A percentile compares a stretch with the other conserved stretches of the same genome.
Evolutionary conservation across 2,888 invertebrate species (phyloP).

Genomic region (Leucophenga maculata): DNA sequence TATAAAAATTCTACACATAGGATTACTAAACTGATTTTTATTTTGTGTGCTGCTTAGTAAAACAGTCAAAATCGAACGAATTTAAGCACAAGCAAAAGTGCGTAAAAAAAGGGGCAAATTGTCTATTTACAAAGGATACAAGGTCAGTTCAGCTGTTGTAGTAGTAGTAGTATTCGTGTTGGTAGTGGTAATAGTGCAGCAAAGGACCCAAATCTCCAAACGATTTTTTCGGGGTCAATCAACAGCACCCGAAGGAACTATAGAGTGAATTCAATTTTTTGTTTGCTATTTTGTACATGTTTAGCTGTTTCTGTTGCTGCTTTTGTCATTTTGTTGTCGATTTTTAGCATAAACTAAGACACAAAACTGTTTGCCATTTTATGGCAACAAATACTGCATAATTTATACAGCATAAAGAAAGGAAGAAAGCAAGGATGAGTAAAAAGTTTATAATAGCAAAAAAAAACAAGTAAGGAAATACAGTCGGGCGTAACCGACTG

Average conservation of each 20-base stretch:
- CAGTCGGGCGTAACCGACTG: too few relatives aligned
- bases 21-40: constrained; percentile 57
- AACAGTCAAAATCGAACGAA: not conserved
- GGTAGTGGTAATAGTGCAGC: too few relatives aligned
- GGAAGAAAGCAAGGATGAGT: too few relatives aligned
- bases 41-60: constrained; percentile 28
- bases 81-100: constrained; percentile 50
- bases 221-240: constrained; percentile 7
- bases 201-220: too few relatives aligned
- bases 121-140: constrained; percentile 58
- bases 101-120: constrained; percentile 54
- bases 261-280: constrained; percentile 7
- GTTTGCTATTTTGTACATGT: too few relatives aligned
- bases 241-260: constrained; percentile 2
- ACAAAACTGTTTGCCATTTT: constrained; percentile 53
- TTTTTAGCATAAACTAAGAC: not conserved
- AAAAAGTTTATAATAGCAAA: too few relatives aligned
- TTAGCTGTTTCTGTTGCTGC: too few relatives aligned
- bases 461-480: constrained; percentile 45
- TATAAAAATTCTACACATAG: too few relatives aligned
- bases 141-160: constrained; percentile 46
- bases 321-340: too few relatives aligned
- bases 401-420: constrained; percentile 60
- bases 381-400: constrained; percentile 59
- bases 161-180: constrained; percentile 13